Evolutionary conservation across 92 coral and sea anemone species (phyloP).

Genomic region (Phenganax marumi): DNA sequence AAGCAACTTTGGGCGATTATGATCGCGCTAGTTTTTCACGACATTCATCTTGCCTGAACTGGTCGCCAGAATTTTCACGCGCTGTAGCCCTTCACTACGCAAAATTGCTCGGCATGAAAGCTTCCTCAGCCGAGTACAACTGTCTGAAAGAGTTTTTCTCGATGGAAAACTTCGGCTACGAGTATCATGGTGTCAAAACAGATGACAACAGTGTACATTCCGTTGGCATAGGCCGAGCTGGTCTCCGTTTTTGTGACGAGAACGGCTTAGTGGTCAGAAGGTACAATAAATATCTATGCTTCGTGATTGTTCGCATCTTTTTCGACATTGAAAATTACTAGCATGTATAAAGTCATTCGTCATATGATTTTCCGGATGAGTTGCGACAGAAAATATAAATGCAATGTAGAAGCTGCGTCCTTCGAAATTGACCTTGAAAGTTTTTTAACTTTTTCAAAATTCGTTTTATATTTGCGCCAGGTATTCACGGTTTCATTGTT

Average conservation of each 20-base stretch:
- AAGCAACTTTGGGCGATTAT: slow-evolving; percentile 88
- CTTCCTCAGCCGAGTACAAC: slow-evolving; percentile 76
- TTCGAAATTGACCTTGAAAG: slow-evolving; percentile 39
- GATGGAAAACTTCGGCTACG: slow-evolving; percentile 85
- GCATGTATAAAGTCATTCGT: slow-evolving; percentile 54
- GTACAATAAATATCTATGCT: slow-evolving; percentile 37
- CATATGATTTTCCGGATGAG: slow-evolving; percentile 82
- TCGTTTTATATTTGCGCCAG: background rate
- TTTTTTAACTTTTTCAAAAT: background rate
- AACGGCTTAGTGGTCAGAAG: slow-evolving; percentile 74
- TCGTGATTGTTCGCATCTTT: background rate
- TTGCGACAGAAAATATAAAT: slow-evolving; percentile 49
- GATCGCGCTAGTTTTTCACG: slow-evolving; percentile 47
- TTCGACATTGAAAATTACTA: background rate
- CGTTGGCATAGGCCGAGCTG: slow-evolving; percentile 93
- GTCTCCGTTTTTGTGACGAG: slow-evolving; percentile 72
- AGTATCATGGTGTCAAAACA: slow-evolving; percentile 79
- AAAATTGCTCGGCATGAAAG: slow-evolving; percentile 67
- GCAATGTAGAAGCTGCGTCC: slow-evolving; percentile 1
- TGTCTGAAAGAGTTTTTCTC: slow-evolving; percentile 80
- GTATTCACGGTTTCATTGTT: background rate
- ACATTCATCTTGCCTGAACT: slow-evolving; percentile 56
- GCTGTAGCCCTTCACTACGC: slow-evolving; percentile 71
- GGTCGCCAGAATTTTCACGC: slow-evolving; percentile 76
- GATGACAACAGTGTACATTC: slow-evolving; percentile 59